Conservation (phyloP, 2,113 vertebrate genomes). For the Dipodomys stephensi region DNA sequence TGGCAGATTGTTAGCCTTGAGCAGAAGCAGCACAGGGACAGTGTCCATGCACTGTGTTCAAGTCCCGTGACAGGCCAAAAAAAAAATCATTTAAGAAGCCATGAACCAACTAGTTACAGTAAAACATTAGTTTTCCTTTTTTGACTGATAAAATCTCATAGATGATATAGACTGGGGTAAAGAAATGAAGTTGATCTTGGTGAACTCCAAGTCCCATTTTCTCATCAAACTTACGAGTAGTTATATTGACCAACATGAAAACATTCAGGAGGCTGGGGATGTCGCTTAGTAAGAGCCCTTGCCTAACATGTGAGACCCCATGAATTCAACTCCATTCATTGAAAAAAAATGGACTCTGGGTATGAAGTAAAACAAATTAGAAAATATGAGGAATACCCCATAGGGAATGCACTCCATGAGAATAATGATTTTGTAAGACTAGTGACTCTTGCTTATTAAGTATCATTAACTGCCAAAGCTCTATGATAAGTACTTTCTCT, state of each 20-base stretch:
- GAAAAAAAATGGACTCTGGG: not conserved
- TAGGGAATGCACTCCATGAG: not conserved
- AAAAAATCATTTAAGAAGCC: not conserved
- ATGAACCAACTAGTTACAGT: not conserved
- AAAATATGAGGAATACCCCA: not conserved
- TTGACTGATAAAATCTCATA: not conserved
- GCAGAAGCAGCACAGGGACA: too few species aligned
- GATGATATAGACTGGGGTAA: not conserved
- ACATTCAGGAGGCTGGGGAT: not conserved
- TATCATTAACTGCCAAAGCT: constrained; percentile 44
- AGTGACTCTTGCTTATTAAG: constrained; percentile 16
- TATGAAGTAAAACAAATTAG: constrained; percentile 2
- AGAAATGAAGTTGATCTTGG: not conserved
- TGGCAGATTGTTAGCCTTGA: too few species aligned
- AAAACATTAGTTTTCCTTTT: not conserved
- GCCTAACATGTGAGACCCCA: not conserved
- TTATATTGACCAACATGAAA: not conserved
- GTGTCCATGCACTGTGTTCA: too few species aligned
- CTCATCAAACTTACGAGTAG: not conserved
- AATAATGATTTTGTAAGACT: constrained; percentile 39
- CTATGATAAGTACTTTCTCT: constrained; percentile 53
- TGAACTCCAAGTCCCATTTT: not conserved
- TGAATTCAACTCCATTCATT: not conserved
- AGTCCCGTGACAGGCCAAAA: too few species aligned
- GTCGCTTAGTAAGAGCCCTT: not conserved